Evolutionary conservation across 1,140 invertebrate species (phyloP), one percentile per base, ranked within the genome.

Genomic region (Ectropis grisescens): DNA sequence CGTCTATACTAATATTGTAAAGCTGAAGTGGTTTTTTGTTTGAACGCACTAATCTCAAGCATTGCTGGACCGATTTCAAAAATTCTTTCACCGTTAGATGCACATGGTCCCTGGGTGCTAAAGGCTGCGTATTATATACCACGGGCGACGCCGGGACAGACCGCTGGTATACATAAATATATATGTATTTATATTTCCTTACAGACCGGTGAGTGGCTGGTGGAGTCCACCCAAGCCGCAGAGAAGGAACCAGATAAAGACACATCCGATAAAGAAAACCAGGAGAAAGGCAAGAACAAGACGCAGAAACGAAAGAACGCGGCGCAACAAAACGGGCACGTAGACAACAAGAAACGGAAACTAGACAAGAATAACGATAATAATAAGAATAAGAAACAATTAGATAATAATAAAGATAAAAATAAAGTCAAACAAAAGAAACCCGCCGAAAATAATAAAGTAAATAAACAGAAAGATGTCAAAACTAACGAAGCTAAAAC

Each of bases 311-410:
- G 4, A 4, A 22, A 9, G 4, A 22, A 9, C 19, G 19, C 19
- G 19, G 19, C 19, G 4, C 4, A 5, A 22, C 19, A 4, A 4
- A 9, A 22, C 0, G 69, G 69, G 9, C 62, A 70, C 12, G 25
- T 50, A 2, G 22, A 37, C n/a, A 29, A 14, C 1, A 7, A 12
- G 2, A 37, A 10, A 25, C 11, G 40, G 26, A 27, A 32, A 11
- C 11, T 24, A 1, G 22, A 19, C 10, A 24, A 24, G 13, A 11
- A 12, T n/a, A n/a, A n/a, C n/a, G n/a, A n/a, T n/a, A n/a, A n/a
- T n/a, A n/a, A n/a, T n/a, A n/a, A 27, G 29, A 33, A 26, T 23
- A 29, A 36, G 6, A 40, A 52, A 37, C 31, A 36, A 44, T 11
- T 27, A 36, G 30, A 12, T 12, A 13, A 45, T 39, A 37, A 10